Evolutionary conservation across 2,888 invertebrate genomes (phyloP), one percentile per base, ranked within the genome.

Genomic region (Myopa testacea): DNA sequence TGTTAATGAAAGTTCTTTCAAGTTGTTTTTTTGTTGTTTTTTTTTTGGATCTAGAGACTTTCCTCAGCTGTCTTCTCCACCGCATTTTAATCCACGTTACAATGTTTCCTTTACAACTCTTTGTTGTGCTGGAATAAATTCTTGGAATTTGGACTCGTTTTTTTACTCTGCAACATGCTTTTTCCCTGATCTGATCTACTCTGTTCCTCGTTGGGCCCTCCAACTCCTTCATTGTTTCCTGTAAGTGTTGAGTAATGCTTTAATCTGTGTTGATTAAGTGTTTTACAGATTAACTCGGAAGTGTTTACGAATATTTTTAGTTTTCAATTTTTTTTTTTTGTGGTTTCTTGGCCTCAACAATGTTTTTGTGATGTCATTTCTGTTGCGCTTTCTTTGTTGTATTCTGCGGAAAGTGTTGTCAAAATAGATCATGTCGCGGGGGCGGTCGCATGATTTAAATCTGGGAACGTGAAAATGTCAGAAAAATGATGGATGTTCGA

Each of bases 251-350:
- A 86, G 86, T 86, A 87, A 86, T 86, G 87, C 86, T 86, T 86
- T 87, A 87, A 86, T 87, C 87, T 86, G 82, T 79, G 82, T 86
- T 87, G 86, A 86, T 86, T 87, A 87, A 87, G 85, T 86, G 85
- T 84, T 82, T 81, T 81, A 80, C 78, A 80, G 81, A 80, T 82
- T 82, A 82, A 58, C 78, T 79, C 58, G 55, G 77, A 78, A 71
- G 58, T 71, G 75, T 63, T 69, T 78, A 40, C 45, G 69, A 45
- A 52, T 69, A 19, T 58, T 72, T 72, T 60, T 45, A 60, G 37
- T 37, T 37, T 26, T 65, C 12, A 26, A 65, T 19, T 63, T n/a
- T 16, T 10, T 45, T 62, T 45, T 62, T 73, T 73, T 10, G 14
- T 16, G 6, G 52, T 55, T 34, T 52, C 52, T 65, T 6, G 26